Base-by-base conservation (phyloP, 2,888 invertebrate species). In the Neoascia interrupta region DNA sequence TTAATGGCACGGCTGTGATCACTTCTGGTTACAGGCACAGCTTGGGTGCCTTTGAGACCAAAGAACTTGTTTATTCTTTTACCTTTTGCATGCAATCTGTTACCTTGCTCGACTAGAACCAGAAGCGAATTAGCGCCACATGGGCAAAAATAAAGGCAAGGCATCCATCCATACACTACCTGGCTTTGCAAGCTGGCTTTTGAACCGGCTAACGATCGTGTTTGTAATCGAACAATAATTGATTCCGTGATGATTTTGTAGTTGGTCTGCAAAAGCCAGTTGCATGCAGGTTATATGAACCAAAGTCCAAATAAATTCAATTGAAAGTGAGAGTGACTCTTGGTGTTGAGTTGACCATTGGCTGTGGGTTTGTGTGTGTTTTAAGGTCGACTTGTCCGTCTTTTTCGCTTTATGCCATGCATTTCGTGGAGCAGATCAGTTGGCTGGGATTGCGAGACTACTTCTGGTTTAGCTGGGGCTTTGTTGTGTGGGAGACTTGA, bases 251-350 rank as follows among this genome's bases (percentile, higher is more conserved):
- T n/a, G n/a, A n/a, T n/a, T n/a, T n/a, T n/a, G n/a, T n/a, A n/a
- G n/a, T n/a, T n/a, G n/a, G n/a, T n/a, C n/a, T n/a, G n/a, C n/a
- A n/a, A n/a, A n/a, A n/a, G n/a, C n/a, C n/a, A n/a, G n/a, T n/a
- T n/a, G n/a, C n/a, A n/a, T 61, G 53, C 39, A 60, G 56, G 28
- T 19, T 49, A 56, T 36, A 43, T 56, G 37, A 64, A 41, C 45
- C n/a, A 2, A 16, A 60, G 28, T n/a, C 11, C 16, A 6, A 26
- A 31, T 31, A 16, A 36, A 64, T 34, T 60, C 26, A 34, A 56
- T 56, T 37, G 28, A 69, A 75, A 75, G 74, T 69, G 74, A 75
- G 74, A 68, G 74, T 68, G 45, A 41, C 16, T n/a, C n/a, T 54
- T 26, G 37, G 47, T 28, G 34, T 63, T 11, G 10, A 21, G 70